Evolutionary conservation across 2,113 vertebrate species (phyloP).

Genomic region (Orthochromis indermauri): DNA sequence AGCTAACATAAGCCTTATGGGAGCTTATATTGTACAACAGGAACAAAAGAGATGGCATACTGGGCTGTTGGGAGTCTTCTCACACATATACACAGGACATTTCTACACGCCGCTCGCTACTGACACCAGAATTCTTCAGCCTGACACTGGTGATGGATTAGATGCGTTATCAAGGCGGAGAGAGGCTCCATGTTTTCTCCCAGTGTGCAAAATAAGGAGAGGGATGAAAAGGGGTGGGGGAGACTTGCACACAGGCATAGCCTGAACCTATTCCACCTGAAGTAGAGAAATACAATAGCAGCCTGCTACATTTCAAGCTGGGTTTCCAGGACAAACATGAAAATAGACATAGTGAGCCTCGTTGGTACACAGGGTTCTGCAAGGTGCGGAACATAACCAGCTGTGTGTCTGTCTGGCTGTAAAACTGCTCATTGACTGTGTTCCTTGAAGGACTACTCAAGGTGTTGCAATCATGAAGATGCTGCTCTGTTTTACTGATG

Average conservation of each 20-base stretch:
- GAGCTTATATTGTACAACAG: conserved; percentile 55
- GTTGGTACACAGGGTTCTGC: conserved; percentile 8
- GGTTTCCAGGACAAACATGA: conserved; percentile 15
- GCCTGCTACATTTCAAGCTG: conserved; percentile 37
- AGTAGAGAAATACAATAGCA: conserved; percentile 41
- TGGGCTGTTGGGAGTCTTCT: conserved; percentile 35
- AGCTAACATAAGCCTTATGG: conserved; percentile 51
- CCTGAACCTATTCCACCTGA: conserved; percentile 28
- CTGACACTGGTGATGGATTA: conserved; percentile 72
- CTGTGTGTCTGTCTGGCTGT: background rate
- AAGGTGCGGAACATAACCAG: background rate
- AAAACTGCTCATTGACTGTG: background rate
- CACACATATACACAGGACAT: conserved; percentile 12
- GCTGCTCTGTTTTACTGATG: background rate
- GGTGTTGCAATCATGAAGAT: background rate
- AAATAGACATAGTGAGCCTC: background rate
- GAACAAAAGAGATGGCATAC: conserved; percentile 44
- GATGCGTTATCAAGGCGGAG: conserved; percentile 68
- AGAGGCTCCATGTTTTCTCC: conserved; percentile 49
- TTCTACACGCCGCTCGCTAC: conserved; percentile 29
- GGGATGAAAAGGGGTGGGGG: background rate
- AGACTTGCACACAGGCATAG: background rate
- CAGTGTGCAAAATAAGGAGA: background rate
- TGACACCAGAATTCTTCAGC: conserved; percentile 67
- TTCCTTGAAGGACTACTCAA: background rate